Evolutionary conservation across 1,140 invertebrate species (phyloP), one percentile per base, ranked within the genome.

Genomic region (Drosophila baimaii): DNA sequence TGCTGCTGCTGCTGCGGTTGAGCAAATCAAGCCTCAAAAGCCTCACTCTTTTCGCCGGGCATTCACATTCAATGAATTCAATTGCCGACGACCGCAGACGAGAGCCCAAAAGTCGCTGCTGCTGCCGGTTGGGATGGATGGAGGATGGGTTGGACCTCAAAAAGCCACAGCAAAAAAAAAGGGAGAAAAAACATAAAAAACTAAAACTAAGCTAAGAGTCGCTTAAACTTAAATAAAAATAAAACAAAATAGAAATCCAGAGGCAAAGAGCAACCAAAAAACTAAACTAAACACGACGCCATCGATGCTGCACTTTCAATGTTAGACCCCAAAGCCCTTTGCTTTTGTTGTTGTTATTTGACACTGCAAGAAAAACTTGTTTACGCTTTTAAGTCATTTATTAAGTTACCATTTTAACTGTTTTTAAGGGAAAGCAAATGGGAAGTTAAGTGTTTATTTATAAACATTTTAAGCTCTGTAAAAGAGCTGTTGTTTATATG

Each of bases 1-100:
- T 56, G 70, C n/a, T 43, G 59, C 15, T 55, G 62, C n/a, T 66
- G 64, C 56, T 83, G 75, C 58, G 81, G 77, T 78, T 58, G 74
- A 68, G 27, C 27, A 58, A 59, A 41, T 64, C 62, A 31, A 19
- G 49, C 27, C 46, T 31, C 49, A 52, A 33, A 33, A 33, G 49
- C 29, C 51, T 54, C 31, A 54, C 51, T 54, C 31, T 54, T 23
- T 35, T 21, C 33, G 27, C 23, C 19, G 69, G 65, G 59, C 79
- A 79, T 82, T 88, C 70, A 47, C 79, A 76, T 88, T 86, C 71
- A 88, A 88, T 83, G 83, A 88, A 88, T 88, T 88, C 84, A 88
- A 88, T 88, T 88, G 83, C 71, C 84, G 65, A 62, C 64, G 69
- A 86, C 83, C 83, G 79, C 79, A 81, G 78, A 80, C 77, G 47